phyloP scores from a whole-genome alignment of 2,888 invertebrate species.

The Drosophila prolongata region DNA sequence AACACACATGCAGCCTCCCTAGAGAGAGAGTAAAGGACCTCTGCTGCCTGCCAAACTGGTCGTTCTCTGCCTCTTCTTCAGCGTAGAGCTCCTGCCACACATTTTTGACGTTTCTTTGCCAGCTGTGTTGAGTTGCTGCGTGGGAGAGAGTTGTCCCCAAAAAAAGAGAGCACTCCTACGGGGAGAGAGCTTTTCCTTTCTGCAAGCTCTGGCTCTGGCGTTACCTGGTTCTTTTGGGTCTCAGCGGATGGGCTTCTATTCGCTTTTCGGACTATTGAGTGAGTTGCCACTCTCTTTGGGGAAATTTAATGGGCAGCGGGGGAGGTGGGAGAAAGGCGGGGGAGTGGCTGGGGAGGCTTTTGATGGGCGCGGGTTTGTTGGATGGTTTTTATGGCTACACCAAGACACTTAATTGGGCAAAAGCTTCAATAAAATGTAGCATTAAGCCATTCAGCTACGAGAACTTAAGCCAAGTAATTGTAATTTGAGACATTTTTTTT shows the following conservation, averaged over 20 bases:
- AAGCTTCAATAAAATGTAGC: constrained; percentile 15
- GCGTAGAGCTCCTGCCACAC: constrained; percentile 58
- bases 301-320: constrained; percentile 14
- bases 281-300: constrained; percentile 36
- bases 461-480: constrained; percentile 10
- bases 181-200: constrained; percentile 61
- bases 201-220: constrained; percentile 41
- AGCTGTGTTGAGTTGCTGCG: constrained; percentile 61
- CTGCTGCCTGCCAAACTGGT: constrained; percentile 61
- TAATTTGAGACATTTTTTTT: constrained; percentile 2
- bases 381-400: constrained; percentile 63
- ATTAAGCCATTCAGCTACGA: constrained; percentile 4
- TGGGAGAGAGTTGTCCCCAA: constrained; percentile 40
- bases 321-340: constrained; percentile 1
- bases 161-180: constrained; percentile 3
- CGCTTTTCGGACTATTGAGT: constrained; percentile 75
- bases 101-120: constrained; percentile 66
- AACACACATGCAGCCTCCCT: constrained; percentile 57
- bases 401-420: constrained; percentile 51
- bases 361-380: constrained; percentile 57
- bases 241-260: constrained; percentile 37
- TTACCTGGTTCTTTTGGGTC: constrained; percentile 53
- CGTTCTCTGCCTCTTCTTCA: constrained; percentile 41
- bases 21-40: constrained; percentile 19
- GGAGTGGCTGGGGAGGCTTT: constrained; percentile 16